A percentile compares a stretch with the other conserved stretches of the same genome.
These are phyloP conservation scores for Turdus rufiventris DNA, from an alignment of 2,113 vertebrate genomes.

Conservation along the genomic window DNA sequence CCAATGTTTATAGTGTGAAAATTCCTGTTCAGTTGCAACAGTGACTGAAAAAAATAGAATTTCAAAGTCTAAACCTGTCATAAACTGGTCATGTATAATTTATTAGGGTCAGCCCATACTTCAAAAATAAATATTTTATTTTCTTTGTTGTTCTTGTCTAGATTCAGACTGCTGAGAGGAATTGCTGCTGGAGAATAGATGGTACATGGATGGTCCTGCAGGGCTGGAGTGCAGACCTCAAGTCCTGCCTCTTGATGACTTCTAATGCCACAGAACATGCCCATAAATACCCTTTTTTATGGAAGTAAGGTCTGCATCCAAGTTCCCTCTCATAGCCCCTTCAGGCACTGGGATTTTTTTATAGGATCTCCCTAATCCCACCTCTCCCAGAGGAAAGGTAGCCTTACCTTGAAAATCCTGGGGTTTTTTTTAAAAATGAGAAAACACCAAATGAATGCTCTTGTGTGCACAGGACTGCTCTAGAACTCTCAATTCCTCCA, in stretches of 20 bases:
- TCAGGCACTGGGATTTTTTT: not conserved
- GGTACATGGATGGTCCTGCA: not conserved
- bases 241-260: not conserved
- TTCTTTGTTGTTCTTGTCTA: not conserved
- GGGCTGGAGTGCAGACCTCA: not conserved
- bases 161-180: not conserved
- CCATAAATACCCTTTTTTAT: not conserved
- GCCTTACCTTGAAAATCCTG: not conserved
- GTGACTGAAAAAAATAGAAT: not conserved
- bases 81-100: not conserved
- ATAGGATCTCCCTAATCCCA: not conserved
- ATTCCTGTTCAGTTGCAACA: not conserved
- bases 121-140: not conserved
- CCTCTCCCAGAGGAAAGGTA: not conserved
- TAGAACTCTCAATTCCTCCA: not conserved
- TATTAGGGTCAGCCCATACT: not conserved
- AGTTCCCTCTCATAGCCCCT: not conserved
- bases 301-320: not conserved
- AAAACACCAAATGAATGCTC: not conserved
- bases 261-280: not conserved
- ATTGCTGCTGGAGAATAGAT: not conserved
- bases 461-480: not conserved
- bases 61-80: not conserved
- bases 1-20: not conserved
- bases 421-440: rapidly evolving